Percentiles rank a stretch among this genome's conserved stretches.
Conservation (phyloP, 2,113 vertebrate genomes). For the Sprattus sprattus region DNA sequence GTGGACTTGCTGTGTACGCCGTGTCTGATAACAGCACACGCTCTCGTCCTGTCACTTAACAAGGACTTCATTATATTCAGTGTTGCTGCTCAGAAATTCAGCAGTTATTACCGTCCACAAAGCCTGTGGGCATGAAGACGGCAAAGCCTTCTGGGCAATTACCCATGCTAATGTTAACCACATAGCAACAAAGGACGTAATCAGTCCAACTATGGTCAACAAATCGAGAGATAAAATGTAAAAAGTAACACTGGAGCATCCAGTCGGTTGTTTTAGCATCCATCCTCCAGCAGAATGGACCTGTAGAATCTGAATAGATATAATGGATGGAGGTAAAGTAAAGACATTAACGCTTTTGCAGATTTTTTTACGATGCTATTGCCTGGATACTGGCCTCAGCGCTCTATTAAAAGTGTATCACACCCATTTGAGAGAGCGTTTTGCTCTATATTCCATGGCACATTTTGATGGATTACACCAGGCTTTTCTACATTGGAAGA, state of each 20-base stretch:
- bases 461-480: neutral
- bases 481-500: neutral
- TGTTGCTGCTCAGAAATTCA: conserved; percentile 14
- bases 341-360: neutral
- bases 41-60: conserved; percentile 17
- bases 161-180: neutral
- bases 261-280: neutral
- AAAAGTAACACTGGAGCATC: neutral
- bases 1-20: neutral
- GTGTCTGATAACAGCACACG: neutral
- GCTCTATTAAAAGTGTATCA: conserved; percentile 1
- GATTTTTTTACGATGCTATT: neutral
- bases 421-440: neutral
- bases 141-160: conserved; percentile 1
- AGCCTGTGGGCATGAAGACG: neutral
- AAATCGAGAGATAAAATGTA: neutral
- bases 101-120: conserved; percentile 8
- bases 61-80: neutral
- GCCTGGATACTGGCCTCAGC: neutral
- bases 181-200: neutral
- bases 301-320: neutral
- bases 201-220: neutral
- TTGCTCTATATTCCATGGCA: neutral
- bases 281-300: neutral
- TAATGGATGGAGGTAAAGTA: neutral